These are phyloP conservation scores for Semaprochilodus insignis DNA, from an alignment of 2,797 vertebrate genomes.

Conservation along the genomic window DNA sequence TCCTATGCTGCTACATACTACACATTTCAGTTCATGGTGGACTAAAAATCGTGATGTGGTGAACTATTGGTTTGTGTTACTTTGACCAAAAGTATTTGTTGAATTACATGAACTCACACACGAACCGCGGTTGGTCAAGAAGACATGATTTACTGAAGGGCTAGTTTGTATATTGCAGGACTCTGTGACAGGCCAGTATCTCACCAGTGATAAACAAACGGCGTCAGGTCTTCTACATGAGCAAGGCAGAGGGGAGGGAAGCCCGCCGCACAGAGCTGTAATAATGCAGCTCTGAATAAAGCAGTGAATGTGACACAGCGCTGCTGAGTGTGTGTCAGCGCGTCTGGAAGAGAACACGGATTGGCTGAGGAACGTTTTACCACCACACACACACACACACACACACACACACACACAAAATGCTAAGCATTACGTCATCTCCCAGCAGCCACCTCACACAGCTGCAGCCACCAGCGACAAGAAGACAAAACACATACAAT, in stretches of 20 bases:
- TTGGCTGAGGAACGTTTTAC: slow-evolving; percentile 22
- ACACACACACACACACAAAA: not conserved
- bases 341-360: not conserved
- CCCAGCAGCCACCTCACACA: not conserved
- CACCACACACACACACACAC: not conserved
- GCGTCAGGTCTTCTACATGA: not conserved
- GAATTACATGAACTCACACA: no score
- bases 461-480: not conserved
- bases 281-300: not conserved
- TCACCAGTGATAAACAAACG: no score
- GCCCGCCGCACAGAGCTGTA: not conserved
- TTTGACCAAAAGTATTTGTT: no score
- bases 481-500: not conserved
- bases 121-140: no score
- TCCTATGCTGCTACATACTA: no score
- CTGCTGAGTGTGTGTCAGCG: not conserved
- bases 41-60: no score
- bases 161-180: no score
- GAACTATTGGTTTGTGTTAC: no score
- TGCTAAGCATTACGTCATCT: slow-evolving; percentile 29
- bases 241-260: not conserved
- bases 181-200: no score
- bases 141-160: no score
- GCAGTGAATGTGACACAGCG: slow-evolving; percentile 14
- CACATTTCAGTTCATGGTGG: no score